Evolutionary conservation across 1,140 invertebrate species (phyloP).

Genomic region (Sarcophaga peregrina): DNA sequence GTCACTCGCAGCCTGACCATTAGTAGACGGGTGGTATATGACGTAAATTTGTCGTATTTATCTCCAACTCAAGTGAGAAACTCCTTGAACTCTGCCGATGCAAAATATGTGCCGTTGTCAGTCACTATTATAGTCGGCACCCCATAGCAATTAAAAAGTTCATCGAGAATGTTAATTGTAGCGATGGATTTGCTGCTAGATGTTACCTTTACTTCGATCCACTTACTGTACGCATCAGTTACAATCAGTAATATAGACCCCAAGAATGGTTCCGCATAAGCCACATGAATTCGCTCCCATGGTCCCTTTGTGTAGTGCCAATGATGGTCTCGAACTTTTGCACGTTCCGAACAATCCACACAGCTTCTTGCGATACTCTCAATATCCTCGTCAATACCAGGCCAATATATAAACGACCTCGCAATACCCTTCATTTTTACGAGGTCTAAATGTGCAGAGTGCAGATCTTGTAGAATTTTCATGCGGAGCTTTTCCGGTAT

Average conservation of each 20-base stretch:
- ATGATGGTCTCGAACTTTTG: background rate
- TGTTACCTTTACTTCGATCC: slow-evolving; percentile 43
- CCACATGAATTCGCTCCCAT: slow-evolving; percentile 44
- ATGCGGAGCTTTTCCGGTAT: slow-evolving; percentile 37
- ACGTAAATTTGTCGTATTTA: slow-evolving; percentile 64
- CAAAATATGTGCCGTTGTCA: slow-evolving; percentile 36
- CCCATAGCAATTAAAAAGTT: slow-evolving; percentile 36
- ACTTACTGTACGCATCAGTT: slow-evolving; percentile 46
- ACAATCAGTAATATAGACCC: slow-evolving; percentile 41
- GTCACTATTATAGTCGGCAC: background rate
- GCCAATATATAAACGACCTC: background rate
- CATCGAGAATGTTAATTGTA: slow-evolving; percentile 44
- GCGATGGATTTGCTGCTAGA: slow-evolving; percentile 34
- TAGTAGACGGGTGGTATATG: too few relatives aligned
- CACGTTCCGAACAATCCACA: background rate
- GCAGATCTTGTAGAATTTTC: slow-evolving; percentile 61
- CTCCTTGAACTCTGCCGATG: background rate
- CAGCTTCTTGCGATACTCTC: too few relatives aligned
- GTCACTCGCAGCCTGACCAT: slow-evolving; percentile 8
- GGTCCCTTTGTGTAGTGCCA: slow-evolving; percentile 41
- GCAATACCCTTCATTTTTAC: slow-evolving; percentile 55
- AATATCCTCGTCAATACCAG: background rate
- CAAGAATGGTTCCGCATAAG: slow-evolving; percentile 43
- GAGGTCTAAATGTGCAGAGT: slow-evolving; percentile 66
- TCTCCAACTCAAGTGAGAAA: background rate